phyloP scores from a whole-genome alignment of 2,113 vertebrate species.

The Lanius collurio region DNA sequence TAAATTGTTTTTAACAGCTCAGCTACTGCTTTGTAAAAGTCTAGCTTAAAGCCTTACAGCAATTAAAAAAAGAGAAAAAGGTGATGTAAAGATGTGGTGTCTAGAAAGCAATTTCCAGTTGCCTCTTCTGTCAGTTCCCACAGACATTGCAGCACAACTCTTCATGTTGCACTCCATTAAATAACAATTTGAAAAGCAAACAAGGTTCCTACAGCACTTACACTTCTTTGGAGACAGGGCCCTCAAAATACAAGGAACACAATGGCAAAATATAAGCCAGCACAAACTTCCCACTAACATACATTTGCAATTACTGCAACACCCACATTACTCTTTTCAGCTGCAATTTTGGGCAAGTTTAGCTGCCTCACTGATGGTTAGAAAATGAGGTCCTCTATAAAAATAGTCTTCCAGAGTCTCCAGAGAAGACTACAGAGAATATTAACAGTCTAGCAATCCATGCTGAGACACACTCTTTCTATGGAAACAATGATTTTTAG shows the following conservation, averaged over 20 bases:
- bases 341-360: background rate
- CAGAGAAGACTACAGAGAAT: background rate
- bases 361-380: no score
- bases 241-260: background rate
- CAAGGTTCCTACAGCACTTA: background rate
- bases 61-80: background rate
- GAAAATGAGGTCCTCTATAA: background rate
- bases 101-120: background rate
- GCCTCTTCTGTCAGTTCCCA: background rate
- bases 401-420: background rate
- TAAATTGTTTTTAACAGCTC: background rate
- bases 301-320: background rate
- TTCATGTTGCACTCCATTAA: background rate
- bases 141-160: background rate
- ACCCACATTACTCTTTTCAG: background rate
- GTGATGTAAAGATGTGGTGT: background rate
- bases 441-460: background rate
- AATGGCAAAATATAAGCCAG: background rate
- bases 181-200: background rate
- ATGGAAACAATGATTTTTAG: background rate
- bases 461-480: background rate
- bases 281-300: background rate
- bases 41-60: background rate
- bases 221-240: background rate
- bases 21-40: background rate